Evolutionary conservation across 2,113 vertebrate species (phyloP), one percentile per base, ranked within the genome.

Genomic region (Grammomys surdaster): DNA sequence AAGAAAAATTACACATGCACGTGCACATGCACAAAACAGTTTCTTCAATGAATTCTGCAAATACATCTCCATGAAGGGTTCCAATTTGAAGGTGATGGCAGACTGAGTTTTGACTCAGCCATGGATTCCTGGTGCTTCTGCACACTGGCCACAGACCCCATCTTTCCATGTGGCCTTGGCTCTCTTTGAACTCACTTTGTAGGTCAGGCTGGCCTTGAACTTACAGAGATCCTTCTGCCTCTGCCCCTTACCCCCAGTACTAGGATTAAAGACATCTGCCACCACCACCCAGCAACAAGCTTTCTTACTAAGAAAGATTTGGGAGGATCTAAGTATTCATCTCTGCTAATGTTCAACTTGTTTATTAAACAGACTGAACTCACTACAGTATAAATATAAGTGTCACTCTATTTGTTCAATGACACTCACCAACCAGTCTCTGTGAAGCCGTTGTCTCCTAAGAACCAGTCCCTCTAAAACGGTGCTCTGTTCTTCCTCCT

Each of bases 381-480:
- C 48, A 65, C 31, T 88, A 65, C 60, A 10, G 51, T 80, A 33
- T 90, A 88, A 84, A 58, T 87, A 81, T 78, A 75, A 87, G 36
- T 77, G 82, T 91, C 65, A 31, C 8, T 40, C 91, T 80, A 73
- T 54, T 76, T 93, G 51, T 51, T 72, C 80, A 84, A 22, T 93
- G 86, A 67, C 28, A 69, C 75, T 31, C 48, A 72, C 36, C 36
- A 65, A 43, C 33, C 80, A 80, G 80, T 36, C 81, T 90, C 17
- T 95, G 87, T 73, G 87, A 80, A 72, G 33, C 28, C 51, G 43
- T 33, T 91, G 85, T 43, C 26, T 94, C 31, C 77, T 56, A 69
- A 89, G 33, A 94, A 70, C 16, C 4, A n/a, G 24, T 33, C 93
- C 9, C 48, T 7, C 20, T 58, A 33, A n/a, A n/a, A n/a, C 33